Percentiles rank a stretch among this genome's conserved stretches.
Conservation (phyloP, 2,797 vertebrate species). For the Labeo calbasu region DNA sequence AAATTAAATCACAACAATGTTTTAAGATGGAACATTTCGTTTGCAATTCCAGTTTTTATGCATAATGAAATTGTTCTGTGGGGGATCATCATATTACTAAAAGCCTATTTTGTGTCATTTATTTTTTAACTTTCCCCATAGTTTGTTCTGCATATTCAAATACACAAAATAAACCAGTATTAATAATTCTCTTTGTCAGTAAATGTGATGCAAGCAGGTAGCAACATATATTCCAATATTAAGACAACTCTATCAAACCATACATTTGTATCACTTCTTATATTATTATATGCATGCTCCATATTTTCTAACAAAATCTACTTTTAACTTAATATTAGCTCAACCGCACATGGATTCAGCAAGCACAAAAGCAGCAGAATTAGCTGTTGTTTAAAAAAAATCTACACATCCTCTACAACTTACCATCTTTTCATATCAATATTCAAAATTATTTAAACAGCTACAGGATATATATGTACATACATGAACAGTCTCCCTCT, state of each 20-base stretch:
- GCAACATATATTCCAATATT: slow-evolving; percentile 11
- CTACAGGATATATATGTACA: not conserved
- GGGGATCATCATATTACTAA: not conserved
- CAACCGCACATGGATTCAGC: not conserved
- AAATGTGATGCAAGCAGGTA: slow-evolving; percentile 30
- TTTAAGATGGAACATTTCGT: not conserved
- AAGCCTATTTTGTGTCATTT: not conserved
- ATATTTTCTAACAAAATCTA: not conserved
- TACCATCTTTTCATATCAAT: not conserved
- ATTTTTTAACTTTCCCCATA: slow-evolving; percentile 16
- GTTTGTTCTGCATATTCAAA: slow-evolving; percentile 21
- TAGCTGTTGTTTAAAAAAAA: not conserved
- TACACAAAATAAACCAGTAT: not conserved
- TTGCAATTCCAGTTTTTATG: slow-evolving; percentile 14
- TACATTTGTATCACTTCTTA: not conserved
- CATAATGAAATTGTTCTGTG: slow-evolving; percentile 9
- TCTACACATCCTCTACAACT: not conserved
- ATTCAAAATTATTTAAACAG: not conserved
- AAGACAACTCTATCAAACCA: not conserved
- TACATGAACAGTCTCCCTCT: no score
- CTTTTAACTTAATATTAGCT: not conserved
- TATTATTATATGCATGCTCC: slow-evolving; percentile 5
- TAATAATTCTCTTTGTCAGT: slow-evolving; percentile 8
- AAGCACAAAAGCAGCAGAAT: not conserved
- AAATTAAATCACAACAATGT: slow-evolving; percentile 19